phyloP scores from a whole-genome alignment of 2,113 vertebrate species.

The Sterrhoptilus dennistouni region DNA sequence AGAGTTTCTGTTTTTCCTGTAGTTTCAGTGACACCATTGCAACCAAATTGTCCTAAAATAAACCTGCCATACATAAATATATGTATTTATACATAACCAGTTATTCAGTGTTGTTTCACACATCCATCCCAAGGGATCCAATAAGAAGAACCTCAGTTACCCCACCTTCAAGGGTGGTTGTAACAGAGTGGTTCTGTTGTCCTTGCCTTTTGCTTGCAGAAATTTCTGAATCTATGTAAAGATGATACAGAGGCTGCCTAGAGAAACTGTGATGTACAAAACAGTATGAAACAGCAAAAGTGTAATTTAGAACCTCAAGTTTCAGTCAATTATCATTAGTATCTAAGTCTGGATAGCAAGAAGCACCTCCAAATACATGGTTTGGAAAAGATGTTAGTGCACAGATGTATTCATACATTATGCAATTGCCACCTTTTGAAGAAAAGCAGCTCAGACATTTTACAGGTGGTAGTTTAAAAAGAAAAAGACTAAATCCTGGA shows the following conservation, averaged over 20 bases:
- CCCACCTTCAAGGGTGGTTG: not conserved
- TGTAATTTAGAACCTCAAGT: not conserved
- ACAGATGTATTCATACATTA: not conserved
- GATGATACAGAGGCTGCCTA: not conserved
- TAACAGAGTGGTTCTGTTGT: not conserved
- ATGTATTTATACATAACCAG: not conserved
- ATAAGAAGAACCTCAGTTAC: not conserved
- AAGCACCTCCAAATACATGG: not conserved
- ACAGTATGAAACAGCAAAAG: not conserved
- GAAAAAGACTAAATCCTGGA: not conserved
- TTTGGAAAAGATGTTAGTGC: not conserved
- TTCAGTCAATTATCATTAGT: not conserved
- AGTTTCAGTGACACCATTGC: not conserved
- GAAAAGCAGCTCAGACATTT: not conserved
- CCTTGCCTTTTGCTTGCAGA: not conserved
- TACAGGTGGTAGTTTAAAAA: not conserved
- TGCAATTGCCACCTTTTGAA: not conserved
- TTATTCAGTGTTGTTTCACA: not conserved
- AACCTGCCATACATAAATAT: not conserved
- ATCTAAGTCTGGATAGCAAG: not conserved
- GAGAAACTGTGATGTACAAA: not conserved
- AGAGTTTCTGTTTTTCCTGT: not conserved
- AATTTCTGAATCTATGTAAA: not conserved
- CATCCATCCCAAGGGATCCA: not conserved
- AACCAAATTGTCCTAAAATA: not conserved